Evolutionary conservation across 2,113 vertebrate species (phyloP), one percentile per base, ranked within the genome.

Genomic region (Struthidea cinerea): DNA sequence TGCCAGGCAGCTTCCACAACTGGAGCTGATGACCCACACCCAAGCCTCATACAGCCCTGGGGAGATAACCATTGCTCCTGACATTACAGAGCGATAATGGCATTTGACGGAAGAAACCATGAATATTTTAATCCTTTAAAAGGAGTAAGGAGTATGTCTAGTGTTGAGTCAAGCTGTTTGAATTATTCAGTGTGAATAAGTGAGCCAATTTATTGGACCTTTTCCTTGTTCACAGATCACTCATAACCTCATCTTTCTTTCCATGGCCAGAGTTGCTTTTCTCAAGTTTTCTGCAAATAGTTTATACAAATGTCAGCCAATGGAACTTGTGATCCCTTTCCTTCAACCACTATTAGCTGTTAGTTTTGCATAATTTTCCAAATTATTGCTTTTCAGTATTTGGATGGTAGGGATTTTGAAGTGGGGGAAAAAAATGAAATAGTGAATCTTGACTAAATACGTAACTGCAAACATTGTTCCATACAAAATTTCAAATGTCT

Each of bases 181-280:
- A 96, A 96, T 97, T 95, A 97, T 97, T 97, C 95, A 97, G 86
- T 95, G 95, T 91, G 94, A 97, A 95, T 94, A 97, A 97, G 94
- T 97, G 96, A 97, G 73, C 91, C 94, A 84, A 91, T 97, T 97
- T 94, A 97, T 95, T 88, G 91, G 91, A 93, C 81, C 76, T 87
- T 87, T 95, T 89, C 85, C 85, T 95, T 90, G 86, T 95, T 96
- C 90, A 78, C 92, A 93, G 95, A 94, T 97, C 91, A 86, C 86
- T 96, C 87, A 73, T 77, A 87, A 87, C 76, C 80, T 93, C 93
- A 96, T 97, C 65, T 87, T 96, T 92, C 86, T 95, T 94, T 94
- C 90, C 74, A 42, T 69, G 86, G 79, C 85, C 90, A 84, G 77
- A 81, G 88, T 82, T 88, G 65, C 75, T 84, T 91, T 91, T 93